Evolutionary conservation across 2,888 invertebrate genomes (phyloP).

Genomic region (Callosobruchus maculatus): DNA sequence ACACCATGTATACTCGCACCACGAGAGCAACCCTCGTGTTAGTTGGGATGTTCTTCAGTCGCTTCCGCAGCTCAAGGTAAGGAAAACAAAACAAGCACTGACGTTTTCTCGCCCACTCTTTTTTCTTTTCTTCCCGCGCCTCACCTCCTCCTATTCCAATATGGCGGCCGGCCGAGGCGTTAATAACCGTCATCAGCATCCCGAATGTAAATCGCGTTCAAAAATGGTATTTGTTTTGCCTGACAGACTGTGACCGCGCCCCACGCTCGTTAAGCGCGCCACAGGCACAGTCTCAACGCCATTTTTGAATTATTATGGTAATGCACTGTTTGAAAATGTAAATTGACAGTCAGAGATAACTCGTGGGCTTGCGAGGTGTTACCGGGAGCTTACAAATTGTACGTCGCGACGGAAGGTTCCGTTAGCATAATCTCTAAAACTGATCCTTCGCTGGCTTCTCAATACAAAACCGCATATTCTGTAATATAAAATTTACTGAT

Average conservation of each 20-base stretch:
- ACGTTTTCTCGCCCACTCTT: neutral
- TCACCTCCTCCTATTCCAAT: conserved; percentile 11
- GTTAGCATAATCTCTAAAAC: no score
- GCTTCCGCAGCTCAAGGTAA: no score
- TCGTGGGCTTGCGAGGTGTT: conserved; percentile 6
- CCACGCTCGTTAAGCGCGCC: neutral
- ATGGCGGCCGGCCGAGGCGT: conserved; percentile 31
- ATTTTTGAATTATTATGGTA: conserved; percentile 51
- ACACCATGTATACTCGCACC: no score
- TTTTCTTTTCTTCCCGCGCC: neutral
- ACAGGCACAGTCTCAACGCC: neutral
- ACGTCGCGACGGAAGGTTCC: no score
- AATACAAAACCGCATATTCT: no score
- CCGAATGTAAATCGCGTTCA: conserved; percentile 34
- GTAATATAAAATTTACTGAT: no score
- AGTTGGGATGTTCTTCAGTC: no score
- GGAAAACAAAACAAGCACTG: neutral
- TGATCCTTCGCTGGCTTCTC: no score
- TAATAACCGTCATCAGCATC: conserved; percentile 37
- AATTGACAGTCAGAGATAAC: conserved; percentile 42
- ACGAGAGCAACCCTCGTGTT: no score
- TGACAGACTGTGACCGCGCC: neutral
- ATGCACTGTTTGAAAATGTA: conserved; percentile 51
- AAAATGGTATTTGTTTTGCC: conserved; percentile 40
- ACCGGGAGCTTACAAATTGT: conserved; percentile 19